A percentile compares a stretch with the other conserved stretches of the same genome.
phyloP scores from a whole-genome alignment of 2,113 vertebrate species.

The Periophthalmodon schlosseri region DNA sequence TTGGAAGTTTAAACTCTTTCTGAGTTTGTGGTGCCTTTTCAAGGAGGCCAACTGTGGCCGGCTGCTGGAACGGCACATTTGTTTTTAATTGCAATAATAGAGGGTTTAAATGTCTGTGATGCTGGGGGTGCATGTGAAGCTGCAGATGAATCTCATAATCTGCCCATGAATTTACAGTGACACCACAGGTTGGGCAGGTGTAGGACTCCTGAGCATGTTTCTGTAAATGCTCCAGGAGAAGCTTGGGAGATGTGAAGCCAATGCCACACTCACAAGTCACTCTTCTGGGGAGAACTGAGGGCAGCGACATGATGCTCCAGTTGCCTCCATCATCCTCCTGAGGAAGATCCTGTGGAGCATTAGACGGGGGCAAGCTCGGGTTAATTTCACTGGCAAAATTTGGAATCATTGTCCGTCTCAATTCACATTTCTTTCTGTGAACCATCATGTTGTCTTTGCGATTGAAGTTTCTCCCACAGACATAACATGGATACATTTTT shows the following conservation, averaged over 20 bases:
- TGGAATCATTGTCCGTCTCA: constrained; percentile 23
- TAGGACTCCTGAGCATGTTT: constrained; percentile 78
- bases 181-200: constrained; percentile 77
- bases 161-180: constrained; percentile 76
- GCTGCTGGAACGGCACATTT: constrained; percentile 32
- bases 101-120: constrained; percentile 58
- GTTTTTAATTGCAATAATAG: constrained; percentile 49
- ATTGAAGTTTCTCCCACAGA: constrained; percentile 73
- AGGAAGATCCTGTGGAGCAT: constrained; percentile 20
- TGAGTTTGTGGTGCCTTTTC: constrained; percentile 29
- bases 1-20: not conserved
- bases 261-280: constrained; percentile 80
- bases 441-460: constrained; percentile 77
- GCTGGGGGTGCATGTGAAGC: constrained; percentile 71
- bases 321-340: constrained; percentile 49
- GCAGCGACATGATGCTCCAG: constrained; percentile 80
- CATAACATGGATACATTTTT: constrained; percentile 68
- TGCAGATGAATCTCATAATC: constrained; percentile 79
- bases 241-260: constrained; percentile 75
- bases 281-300: constrained; percentile 76
- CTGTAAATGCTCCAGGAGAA: constrained; percentile 79
- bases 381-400: constrained; percentile 4
- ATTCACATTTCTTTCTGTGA: constrained; percentile 70
- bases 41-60: constrained; percentile 21
- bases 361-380: constrained; percentile 25